Percentiles rank a stretch among this genome's conserved stretches.
phyloP scores from a whole-genome alignment of 2,113 vertebrate species.

The Redunca redunca region DNA sequence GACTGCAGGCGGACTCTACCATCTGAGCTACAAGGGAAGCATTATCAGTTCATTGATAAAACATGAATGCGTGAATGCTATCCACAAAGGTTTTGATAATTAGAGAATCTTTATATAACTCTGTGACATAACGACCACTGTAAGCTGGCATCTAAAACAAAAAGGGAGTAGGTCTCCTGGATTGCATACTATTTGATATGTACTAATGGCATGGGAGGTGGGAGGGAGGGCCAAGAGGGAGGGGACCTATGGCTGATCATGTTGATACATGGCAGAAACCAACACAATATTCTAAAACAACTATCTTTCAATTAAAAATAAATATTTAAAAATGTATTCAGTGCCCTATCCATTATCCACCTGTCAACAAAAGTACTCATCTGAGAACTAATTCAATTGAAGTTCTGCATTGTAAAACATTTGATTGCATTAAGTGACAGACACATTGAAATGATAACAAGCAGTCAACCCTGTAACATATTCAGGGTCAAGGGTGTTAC shows the following conservation, averaged over 20 bases:
- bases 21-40: background rate
- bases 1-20: background rate
- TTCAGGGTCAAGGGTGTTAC: background rate
- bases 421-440: conserved; percentile 32
- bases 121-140: background rate
- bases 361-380: background rate
- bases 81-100: background rate
- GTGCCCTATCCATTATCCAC: background rate
- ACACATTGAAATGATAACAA: background rate
- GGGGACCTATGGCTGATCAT: background rate
- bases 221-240: background rate
- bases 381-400: conserved; percentile 15
- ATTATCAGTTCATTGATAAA: background rate
- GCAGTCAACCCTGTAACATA: background rate
- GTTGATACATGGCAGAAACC: background rate
- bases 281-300: background rate
- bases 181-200: background rate
- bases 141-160: background rate
- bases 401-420: background rate
- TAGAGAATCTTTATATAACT: background rate
- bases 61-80: background rate
- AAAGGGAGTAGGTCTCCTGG: background rate
- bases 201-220: background rate
- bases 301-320: background rate
- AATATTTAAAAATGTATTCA: background rate